A percentile compares a stretch with the other conserved stretches of the same genome.
Evolutionary conservation across 2,797 vertebrate species (phyloP).

Genomic region (Pelochelys cantorii): DNA sequence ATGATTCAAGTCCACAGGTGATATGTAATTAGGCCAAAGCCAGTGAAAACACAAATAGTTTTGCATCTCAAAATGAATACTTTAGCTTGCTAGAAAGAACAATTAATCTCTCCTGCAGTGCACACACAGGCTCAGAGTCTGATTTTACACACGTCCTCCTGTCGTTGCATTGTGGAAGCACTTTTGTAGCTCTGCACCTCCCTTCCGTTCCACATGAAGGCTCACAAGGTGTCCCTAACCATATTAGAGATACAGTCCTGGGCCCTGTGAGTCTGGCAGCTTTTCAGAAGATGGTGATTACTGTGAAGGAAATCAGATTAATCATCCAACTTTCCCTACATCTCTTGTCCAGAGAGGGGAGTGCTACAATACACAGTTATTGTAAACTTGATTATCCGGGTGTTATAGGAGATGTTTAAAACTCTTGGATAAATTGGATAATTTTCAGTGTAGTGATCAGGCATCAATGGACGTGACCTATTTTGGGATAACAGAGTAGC

Average conservation of each 20-base stretch:
- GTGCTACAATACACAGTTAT: background rate
- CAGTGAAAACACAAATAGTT: constrained; percentile 70
- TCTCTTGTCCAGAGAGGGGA: fast-evolving
- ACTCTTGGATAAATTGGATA: background rate
- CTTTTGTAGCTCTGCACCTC: fast-evolving
- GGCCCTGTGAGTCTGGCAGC: background rate
- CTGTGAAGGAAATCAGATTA: background rate
- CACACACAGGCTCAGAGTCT: background rate
- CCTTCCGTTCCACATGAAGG: background rate
- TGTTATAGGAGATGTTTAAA: background rate
- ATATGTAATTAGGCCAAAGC: constrained; percentile 69
- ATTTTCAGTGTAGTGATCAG: background rate
- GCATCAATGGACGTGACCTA: background rate
- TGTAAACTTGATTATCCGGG: background rate
- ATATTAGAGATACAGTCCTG: background rate
- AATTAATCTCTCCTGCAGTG: constrained; percentile 57
- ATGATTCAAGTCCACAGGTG: constrained; percentile 59
- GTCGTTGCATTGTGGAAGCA: background rate
- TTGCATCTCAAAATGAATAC: constrained; percentile 58
- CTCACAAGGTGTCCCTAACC: background rate
- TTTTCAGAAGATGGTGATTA: background rate
- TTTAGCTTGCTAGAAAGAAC: constrained; percentile 62
- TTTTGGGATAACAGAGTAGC: fast-evolving
- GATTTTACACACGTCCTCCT: background rate
- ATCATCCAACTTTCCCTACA: background rate